Percentiles rank a stretch among this genome's conserved stretches.
phyloP scores from a whole-genome alignment of 2,797 vertebrate genomes.

The Xenops minutus region DNA sequence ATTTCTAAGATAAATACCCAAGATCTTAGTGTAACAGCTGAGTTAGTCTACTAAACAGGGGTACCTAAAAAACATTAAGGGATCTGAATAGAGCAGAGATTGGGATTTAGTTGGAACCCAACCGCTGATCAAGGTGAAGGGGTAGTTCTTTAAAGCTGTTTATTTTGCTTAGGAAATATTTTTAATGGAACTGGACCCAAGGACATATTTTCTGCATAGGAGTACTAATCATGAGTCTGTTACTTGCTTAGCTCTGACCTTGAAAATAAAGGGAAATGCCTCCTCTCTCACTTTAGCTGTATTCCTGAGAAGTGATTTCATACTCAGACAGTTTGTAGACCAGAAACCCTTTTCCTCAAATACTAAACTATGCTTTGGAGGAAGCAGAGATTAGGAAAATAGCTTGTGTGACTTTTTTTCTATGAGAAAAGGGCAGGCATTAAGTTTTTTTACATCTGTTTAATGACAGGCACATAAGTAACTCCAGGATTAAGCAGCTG shows the following conservation, averaged over 20 bases:
- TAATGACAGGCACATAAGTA: not conserved
- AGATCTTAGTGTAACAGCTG: not conserved
- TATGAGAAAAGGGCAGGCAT: not conserved
- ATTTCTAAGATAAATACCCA: not conserved
- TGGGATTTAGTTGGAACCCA: not conserved
- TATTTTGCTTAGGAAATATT: not conserved
- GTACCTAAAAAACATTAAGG: not conserved
- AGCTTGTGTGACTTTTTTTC: not conserved
- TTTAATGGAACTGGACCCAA: not conserved
- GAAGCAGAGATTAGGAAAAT: not conserved
- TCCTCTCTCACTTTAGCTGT: not conserved
- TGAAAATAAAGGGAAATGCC: not conserved
- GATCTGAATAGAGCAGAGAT: not conserved
- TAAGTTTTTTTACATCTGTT: not conserved
- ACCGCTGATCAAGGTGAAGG: accelerated
- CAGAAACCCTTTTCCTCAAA: not conserved
- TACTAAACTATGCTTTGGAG: not conserved
- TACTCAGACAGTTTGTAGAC: not conserved
- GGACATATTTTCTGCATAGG: not conserved
- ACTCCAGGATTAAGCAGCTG: not conserved
- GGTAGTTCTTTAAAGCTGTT: not conserved
- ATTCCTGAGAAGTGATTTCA: not conserved
- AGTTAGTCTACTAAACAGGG: not conserved
- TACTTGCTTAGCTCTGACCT: not conserved
- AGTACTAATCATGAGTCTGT: not conserved